Evolutionary conservation across 2,888 invertebrate genomes (phyloP).

Genomic region (Sthenelais limicola): DNA sequence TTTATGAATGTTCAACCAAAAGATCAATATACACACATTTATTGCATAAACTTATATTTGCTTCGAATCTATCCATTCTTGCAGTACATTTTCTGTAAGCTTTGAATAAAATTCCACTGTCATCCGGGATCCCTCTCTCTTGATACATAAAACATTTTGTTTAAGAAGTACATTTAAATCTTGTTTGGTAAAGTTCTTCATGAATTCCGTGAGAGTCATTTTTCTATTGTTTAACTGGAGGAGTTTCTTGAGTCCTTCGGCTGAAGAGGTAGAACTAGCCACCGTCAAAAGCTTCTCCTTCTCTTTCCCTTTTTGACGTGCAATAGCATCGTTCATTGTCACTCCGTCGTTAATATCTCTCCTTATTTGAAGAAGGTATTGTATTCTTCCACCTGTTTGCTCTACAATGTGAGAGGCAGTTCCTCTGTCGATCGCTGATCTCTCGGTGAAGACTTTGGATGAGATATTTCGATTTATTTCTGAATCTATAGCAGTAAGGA

Average conservation of each 20-base stretch:
- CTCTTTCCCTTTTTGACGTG: constrained; percentile 44
- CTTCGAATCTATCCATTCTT: constrained; percentile 13
- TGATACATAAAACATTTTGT: constrained; percentile 14
- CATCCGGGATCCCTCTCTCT: background rate
- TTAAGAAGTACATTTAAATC: background rate
- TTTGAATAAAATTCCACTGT: constrained; percentile 12
- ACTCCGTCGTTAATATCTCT: constrained; percentile 35
- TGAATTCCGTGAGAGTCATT: background rate
- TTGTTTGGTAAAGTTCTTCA: background rate
- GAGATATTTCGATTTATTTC: background rate
- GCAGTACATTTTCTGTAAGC: constrained; percentile 1
- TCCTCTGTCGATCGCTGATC: background rate
- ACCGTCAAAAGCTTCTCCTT: constrained; percentile 49
- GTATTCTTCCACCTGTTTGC: constrained; percentile 49
- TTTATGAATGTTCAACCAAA: too few relatives aligned
- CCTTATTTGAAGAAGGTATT: constrained; percentile 45
- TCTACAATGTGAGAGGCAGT: background rate
- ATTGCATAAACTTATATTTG: too few relatives aligned
- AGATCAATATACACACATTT: too few relatives aligned
- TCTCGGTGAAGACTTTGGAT: background rate
- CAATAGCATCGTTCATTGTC: constrained; percentile 30
- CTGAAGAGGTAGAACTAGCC: constrained; percentile 13
- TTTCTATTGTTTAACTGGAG: background rate
- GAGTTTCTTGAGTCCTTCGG: background rate
- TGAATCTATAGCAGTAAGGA: constrained; percentile 26